Conservation (phyloP, 1,140 invertebrate genomes). For the Thereuonema tuberculata region DNA sequence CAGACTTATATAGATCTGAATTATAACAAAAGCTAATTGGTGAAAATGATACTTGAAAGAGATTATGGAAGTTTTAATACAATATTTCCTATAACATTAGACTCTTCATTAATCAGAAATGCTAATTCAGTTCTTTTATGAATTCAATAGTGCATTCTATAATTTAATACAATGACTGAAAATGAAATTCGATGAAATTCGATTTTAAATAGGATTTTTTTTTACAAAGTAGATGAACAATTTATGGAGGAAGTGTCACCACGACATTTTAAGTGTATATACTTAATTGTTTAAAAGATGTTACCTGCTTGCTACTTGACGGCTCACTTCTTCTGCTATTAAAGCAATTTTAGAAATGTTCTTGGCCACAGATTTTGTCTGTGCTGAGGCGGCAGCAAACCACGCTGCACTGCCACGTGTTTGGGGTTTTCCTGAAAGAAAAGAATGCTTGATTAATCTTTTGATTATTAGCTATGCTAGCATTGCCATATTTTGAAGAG, state of each 20-base stretch:
- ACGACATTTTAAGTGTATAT: neutral
- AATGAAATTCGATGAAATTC: neutral
- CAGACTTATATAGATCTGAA: no score
- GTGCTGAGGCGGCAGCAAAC: conserved; percentile 38
- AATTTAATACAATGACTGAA: neutral
- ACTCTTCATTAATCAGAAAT: no score
- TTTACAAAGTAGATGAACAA: neutral
- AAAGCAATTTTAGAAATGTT: conserved; percentile 38
- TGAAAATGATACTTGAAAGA: no score
- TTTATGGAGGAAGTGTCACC: neutral
- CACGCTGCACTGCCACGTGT: conserved; percentile 35
- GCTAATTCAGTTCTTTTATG: no score
- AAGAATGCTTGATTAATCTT: neutral
- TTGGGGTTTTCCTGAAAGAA: conserved; percentile 28
- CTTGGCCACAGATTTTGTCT: conserved; percentile 32
- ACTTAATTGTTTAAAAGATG: neutral
- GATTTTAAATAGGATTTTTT: neutral
- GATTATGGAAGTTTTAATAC: no score
- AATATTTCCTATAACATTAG: no score
- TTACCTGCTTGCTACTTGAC: conserved; percentile 35
- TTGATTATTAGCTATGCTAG: no score
- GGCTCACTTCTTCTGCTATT: conserved; percentile 39
- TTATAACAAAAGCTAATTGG: no score
- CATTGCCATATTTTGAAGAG: no score
- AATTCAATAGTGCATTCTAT: no score